These are phyloP conservation scores for Thysanoteuthis rhombus DNA, from an alignment of 2,888 invertebrate species.

Conservation along the genomic window DNA sequence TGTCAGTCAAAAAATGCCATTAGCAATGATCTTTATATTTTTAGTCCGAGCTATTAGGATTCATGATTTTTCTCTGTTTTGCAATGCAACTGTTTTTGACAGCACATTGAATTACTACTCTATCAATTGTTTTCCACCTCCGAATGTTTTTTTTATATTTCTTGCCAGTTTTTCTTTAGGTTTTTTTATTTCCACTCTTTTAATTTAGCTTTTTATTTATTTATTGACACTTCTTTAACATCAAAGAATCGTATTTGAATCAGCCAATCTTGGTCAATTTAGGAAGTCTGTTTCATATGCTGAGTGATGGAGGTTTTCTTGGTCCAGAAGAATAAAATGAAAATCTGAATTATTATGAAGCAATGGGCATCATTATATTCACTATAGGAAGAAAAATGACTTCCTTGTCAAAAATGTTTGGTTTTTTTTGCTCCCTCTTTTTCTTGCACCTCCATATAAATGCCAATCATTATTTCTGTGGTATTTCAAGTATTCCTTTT, in stretches of 20 bases:
- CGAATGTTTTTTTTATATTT: no score
- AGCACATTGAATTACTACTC: background rate
- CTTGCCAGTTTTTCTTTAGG: no score
- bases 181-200: background rate
- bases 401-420: background rate
- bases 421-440: background rate
- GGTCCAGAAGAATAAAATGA: background rate
- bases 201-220: background rate
- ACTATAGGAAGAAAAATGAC: background rate
- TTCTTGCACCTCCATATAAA: background rate
- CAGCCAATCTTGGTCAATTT: background rate
- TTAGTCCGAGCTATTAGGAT: background rate
- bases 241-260: background rate
- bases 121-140: no score
- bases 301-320: background rate
- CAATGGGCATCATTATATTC: background rate
- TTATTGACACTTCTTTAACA: background rate
- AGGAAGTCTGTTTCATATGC: background rate
- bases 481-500: background rate
- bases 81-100: background rate
- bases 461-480: background rate
- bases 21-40: background rate
- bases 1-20: background rate
- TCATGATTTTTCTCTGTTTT: no score
- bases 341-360: background rate